Conservation (phyloP, 2,113 vertebrate genomes). For the Prionailurus bengalensis region DNA sequence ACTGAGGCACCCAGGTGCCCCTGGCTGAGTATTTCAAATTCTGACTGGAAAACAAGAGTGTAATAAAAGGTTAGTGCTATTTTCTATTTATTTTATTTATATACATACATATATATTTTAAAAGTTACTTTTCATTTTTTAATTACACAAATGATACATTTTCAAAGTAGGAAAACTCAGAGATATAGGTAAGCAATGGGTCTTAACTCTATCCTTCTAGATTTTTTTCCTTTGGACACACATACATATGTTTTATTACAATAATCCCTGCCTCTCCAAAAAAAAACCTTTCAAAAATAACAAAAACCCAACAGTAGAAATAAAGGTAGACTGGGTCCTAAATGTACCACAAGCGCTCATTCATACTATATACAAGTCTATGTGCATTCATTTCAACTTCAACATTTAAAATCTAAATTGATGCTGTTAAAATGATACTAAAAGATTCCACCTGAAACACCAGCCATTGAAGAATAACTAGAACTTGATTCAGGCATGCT, state of each 20-base stretch:
- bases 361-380: conserved; percentile 48
- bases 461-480: conserved; percentile 27
- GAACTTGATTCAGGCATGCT: neutral
- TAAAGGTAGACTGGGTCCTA: conserved; percentile 12
- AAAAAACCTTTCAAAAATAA: neutral
- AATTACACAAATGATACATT: conserved; percentile 61
- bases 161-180: conserved; percentile 58
- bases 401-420: conserved; percentile 43
- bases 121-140: conserved; percentile 59
- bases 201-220: conserved; percentile 24
- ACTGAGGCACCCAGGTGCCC: neutral
- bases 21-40: conserved; percentile 18
- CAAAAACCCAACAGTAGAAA: conserved; percentile 55
- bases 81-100: conserved; percentile 10
- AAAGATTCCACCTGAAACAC: neutral
- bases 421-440: conserved; percentile 36
- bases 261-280: neutral
- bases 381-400: conserved; percentile 6
- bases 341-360: neutral
- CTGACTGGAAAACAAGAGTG: conserved; percentile 18
- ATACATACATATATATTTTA: conserved; percentile 2
- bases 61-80: neutral
- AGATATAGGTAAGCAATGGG: neutral
- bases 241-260: neutral
- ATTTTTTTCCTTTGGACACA: conserved; percentile 14